Conservation (phyloP, 2,113 vertebrate species). For the Rhagologus leucostigma region DNA sequence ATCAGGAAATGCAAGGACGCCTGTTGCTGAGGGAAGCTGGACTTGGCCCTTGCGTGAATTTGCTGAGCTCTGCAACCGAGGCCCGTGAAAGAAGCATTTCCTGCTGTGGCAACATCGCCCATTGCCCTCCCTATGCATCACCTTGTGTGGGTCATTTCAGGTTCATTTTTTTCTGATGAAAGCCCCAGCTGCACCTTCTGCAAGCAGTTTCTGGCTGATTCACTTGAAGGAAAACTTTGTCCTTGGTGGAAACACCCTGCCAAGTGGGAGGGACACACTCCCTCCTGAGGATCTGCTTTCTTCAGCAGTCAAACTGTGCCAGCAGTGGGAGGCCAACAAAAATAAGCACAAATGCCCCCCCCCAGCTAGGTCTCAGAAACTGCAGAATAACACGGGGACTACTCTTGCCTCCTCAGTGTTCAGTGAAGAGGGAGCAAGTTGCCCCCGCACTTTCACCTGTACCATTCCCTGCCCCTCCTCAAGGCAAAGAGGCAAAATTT, state of each 20-base stretch:
- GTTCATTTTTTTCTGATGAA: background rate
- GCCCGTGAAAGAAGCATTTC: background rate
- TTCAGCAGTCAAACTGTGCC: background rate
- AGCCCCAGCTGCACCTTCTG: background rate
- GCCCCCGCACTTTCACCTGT: background rate
- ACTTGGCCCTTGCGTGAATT: background rate
- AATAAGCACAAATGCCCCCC: background rate
- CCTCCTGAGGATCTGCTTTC: background rate
- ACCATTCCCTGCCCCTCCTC: background rate
- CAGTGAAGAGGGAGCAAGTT: fast-evolving
- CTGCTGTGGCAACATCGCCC: background rate
- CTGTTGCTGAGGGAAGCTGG: background rate
- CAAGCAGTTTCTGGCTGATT: conserved; percentile 1
- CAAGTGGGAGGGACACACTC: background rate
- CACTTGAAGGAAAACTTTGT: background rate
- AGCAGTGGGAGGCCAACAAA: background rate
- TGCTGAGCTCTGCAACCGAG: fast-evolving
- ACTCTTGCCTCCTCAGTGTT: fast-evolving
- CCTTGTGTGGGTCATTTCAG: background rate
- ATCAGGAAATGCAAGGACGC: background rate
- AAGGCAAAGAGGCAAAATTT: background rate
- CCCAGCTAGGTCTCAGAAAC: background rate
- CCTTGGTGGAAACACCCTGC: conserved; percentile 10
- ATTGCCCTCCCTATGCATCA: background rate
- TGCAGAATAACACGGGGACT: background rate